A percentile compares a stretch with the other conserved stretches of the same genome.
Conservation (phyloP, 2,888 invertebrate genomes). For the Drosophila longiperda region DNA sequence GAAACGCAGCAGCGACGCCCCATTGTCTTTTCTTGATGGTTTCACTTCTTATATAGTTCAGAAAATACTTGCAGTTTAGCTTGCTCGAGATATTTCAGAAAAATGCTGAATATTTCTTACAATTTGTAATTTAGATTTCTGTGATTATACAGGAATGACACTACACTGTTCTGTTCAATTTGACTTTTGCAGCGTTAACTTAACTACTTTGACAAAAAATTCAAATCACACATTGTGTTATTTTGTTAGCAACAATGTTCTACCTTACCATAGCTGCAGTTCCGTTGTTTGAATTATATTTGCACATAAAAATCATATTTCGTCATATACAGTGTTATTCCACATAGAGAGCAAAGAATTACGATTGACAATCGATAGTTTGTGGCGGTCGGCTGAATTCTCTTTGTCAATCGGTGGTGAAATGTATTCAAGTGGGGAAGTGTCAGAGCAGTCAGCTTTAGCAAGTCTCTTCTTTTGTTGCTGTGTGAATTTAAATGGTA, state of each 20-base stretch:
- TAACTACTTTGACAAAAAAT: not conserved
- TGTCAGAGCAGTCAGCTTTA: conserved; percentile 29
- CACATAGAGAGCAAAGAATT: not conserved
- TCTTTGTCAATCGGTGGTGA: not conserved
- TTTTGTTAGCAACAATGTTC: not conserved
- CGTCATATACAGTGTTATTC: not conserved
- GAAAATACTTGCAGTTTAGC: conserved; percentile 1
- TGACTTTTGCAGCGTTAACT: not conserved
- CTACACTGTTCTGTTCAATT: not conserved
- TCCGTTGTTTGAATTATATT: not conserved
- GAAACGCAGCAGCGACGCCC: conserved; percentile 84
- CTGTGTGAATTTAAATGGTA: conserved; percentile 3
- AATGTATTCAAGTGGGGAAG: not conserved
- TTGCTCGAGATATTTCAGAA: conserved; percentile 17
- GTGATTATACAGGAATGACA: conserved; percentile 18
- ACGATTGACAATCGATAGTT: not conserved
- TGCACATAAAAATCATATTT: not conserved
- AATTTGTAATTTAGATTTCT: conserved; percentile 24
- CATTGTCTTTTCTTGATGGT: conserved; percentile 63
- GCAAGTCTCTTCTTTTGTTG: not conserved
- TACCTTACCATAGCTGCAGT: not conserved
- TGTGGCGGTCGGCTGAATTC: conserved; percentile 11
- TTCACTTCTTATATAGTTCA: not conserved
- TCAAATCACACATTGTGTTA: not conserved
- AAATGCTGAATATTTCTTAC: conserved; percentile 27